Percentiles rank a stretch among this genome's conserved stretches.
Evolutionary conservation across 2,797 vertebrate genomes (phyloP).

Genomic region (Spea hammondii): DNA sequence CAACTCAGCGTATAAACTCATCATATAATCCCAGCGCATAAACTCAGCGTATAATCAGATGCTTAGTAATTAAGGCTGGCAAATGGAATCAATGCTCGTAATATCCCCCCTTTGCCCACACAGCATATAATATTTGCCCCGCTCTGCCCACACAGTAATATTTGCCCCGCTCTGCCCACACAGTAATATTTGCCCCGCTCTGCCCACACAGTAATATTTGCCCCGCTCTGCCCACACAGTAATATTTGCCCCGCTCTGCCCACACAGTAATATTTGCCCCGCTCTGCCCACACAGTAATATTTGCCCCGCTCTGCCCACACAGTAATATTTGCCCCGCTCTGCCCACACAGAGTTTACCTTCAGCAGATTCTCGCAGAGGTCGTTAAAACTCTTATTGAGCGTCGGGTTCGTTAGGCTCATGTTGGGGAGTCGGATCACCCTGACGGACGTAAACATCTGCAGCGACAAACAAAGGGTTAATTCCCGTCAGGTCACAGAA

Average conservation of each 20-base stretch:
- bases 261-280: neutral
- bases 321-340: neutral
- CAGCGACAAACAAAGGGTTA: conserved; percentile 52
- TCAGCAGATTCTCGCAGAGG: conserved; percentile 95
- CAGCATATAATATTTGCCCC: neutral
- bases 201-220: neutral
- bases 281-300: neutral
- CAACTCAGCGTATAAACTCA: no score
- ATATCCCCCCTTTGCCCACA: no score
- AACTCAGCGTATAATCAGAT: no score
- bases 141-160: neutral
- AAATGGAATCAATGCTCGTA: no score
- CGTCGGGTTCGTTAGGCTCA: conserved; percentile 89
- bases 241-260: neutral
- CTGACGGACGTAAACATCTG: conserved; percentile 98
- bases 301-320: neutral
- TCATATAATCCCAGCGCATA: no score
- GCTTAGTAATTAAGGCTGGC: no score
- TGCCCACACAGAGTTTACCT: conserved; percentile 67
- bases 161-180: neutral
- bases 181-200: neutral
- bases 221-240: neutral
- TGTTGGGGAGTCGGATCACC: conserved; percentile 86
- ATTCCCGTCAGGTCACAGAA: no score
- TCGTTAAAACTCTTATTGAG: conserved; percentile 97